These are phyloP conservation scores for Cervus canadensis DNA, from an alignment of 2,113 vertebrate species.

Conservation along the genomic window DNA sequence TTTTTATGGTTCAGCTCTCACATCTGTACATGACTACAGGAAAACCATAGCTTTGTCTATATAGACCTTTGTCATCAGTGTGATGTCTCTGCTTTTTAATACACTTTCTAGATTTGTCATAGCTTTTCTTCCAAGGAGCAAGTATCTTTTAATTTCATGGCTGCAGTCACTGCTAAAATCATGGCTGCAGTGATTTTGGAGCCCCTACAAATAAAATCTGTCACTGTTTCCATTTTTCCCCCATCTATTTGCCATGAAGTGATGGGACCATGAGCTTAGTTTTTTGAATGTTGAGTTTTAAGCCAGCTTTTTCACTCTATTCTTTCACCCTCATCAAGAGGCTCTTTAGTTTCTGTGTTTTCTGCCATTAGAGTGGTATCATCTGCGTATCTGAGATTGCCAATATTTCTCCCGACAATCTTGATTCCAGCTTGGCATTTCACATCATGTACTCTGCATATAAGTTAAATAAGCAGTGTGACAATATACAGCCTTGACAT, in stretches of 20 bases:
- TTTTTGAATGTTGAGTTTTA: not conserved
- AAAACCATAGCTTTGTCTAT: not conserved
- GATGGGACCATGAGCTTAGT: not conserved
- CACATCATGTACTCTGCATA: not conserved
- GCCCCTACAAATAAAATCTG: not conserved
- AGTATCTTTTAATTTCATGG: not conserved
- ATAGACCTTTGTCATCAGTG: not conserved
- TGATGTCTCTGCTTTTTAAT: not conserved
- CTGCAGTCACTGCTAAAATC: not conserved
- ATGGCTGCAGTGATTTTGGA: not conserved
- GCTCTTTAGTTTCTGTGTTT: not conserved
- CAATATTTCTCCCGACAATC: not conserved
- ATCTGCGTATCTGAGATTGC: not conserved
- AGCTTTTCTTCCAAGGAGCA: not conserved
- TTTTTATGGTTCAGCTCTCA: not conserved
- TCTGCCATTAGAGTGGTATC: not conserved
- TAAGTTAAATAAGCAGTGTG: not conserved
- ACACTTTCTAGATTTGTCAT: not conserved
- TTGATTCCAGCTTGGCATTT: not conserved
- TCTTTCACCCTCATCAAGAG: not conserved
- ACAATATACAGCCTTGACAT: not conserved
- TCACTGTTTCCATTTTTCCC: not conserved
- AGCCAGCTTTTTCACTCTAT: not conserved
- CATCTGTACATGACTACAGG: not conserved
- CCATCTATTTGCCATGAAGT: not conserved